A percentile compares a stretch with the other conserved stretches of the same genome.
phyloP scores from a whole-genome alignment of 2,113 vertebrate genomes.

The Pelusios castaneus region DNA sequence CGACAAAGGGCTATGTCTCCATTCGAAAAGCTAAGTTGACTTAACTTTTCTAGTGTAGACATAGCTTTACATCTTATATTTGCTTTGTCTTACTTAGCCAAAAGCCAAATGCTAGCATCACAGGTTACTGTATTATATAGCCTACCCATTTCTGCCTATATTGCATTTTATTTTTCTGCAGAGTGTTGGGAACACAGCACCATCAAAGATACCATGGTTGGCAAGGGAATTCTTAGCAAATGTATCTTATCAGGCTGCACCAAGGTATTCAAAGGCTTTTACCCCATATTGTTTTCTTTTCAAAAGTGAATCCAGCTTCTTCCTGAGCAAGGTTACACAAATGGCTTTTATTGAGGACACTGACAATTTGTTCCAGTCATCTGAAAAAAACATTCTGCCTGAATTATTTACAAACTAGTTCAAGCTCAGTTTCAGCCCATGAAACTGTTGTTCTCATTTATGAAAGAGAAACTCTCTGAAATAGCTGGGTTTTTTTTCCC shows the following conservation, averaged over 20 bases:
- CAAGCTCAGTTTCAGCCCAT: background rate
- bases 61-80: background rate
- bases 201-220: background rate
- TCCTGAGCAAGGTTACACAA: background rate
- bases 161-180: background rate
- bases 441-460: background rate
- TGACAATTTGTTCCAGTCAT: background rate
- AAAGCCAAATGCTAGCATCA: background rate
- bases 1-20: too few relatives aligned
- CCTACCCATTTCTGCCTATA: background rate
- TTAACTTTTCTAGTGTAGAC: too few relatives aligned
- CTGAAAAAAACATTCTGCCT: background rate
- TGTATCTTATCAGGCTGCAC: background rate
- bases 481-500: background rate
- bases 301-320: background rate
- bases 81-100: background rate
- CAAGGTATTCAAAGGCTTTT: background rate
- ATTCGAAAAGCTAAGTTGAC: too few relatives aligned
- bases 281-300: background rate
- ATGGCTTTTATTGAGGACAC: background rate
- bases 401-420: background rate
- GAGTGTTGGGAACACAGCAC: background rate
- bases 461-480: background rate
- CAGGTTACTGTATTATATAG: constrained; percentile 1
- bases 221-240: background rate